Percentiles rank a stretch among this genome's conserved stretches.
Conservation (phyloP, 2,797 vertebrate species). For the Erpetoichthys calabaricus region DNA sequence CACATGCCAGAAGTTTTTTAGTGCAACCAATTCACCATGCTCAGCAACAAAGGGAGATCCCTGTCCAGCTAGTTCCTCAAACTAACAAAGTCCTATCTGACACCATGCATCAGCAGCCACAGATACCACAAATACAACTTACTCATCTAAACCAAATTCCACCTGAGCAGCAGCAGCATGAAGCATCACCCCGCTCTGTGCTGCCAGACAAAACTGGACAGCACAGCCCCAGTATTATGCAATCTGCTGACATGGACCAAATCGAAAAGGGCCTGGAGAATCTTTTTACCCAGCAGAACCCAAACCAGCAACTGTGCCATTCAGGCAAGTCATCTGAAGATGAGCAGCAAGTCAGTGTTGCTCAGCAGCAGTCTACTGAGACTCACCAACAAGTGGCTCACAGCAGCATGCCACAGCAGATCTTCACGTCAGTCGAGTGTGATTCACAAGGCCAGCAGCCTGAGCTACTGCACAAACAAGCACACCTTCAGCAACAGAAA, state of each 20-base stretch:
- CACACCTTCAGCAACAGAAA: slow-evolving; percentile 1
- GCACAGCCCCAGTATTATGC: slow-evolving; percentile 37
- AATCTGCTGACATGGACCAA: slow-evolving; percentile 55
- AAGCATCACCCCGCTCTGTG: slow-evolving; percentile 7
- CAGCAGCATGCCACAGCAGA: slow-evolving; percentile 37
- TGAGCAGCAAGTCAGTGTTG: slow-evolving; percentile 44
- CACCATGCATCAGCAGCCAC: slow-evolving; percentile 37
- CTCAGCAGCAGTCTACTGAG: slow-evolving; percentile 45
- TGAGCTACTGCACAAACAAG: slow-evolving; percentile 1
- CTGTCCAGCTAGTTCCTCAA: slow-evolving; percentile 38
- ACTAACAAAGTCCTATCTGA: slow-evolving; percentile 28
- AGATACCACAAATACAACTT: slow-evolving; percentile 38
- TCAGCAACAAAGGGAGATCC: slow-evolving; percentile 30
- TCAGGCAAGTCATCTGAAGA: slow-evolving; percentile 45
- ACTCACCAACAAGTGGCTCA: slow-evolving; percentile 36
- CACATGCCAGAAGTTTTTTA: slow-evolving; percentile 32
- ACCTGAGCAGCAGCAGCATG: slow-evolving; percentile 12
- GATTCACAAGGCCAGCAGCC: slow-evolving; percentile 1
- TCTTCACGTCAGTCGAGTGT: slow-evolving; percentile 1
- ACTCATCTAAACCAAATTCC: slow-evolving; percentile 26
- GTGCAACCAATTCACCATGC: slow-evolving; percentile 35
- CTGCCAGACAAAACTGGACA: slow-evolving; percentile 23
- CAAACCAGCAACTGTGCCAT: slow-evolving; percentile 48
- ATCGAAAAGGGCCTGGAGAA: slow-evolving; percentile 58
- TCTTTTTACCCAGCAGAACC: slow-evolving; percentile 51